These are phyloP conservation scores for Cavia porcellus DNA, from an alignment of 2,113 vertebrate genomes.

Conservation along the genomic window DNA sequence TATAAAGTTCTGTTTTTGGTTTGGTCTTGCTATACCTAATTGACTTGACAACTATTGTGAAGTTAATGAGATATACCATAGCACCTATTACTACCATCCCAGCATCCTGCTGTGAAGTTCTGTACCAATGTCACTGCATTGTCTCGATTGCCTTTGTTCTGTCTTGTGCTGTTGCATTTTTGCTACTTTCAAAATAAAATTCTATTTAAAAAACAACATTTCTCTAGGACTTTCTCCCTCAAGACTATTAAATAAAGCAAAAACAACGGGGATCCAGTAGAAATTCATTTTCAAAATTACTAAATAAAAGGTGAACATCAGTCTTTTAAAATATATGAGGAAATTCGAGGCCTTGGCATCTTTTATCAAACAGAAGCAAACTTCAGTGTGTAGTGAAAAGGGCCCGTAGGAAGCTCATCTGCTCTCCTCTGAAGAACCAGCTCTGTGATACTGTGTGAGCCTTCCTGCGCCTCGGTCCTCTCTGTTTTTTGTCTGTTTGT, in stretches of 20 bases:
- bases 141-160: too few species aligned
- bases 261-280: background rate
- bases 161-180: too few species aligned
- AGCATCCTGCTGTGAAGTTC: too few species aligned
- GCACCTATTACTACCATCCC: too few species aligned
- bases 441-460: background rate
- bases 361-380: conserved; percentile 3
- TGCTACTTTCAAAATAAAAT: too few species aligned
- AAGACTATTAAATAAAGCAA: conserved; percentile 9
- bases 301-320: background rate
- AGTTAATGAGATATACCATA: too few species aligned
- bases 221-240: background rate
- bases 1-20: too few species aligned
- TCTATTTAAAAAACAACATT: too few species aligned
- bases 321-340: background rate
- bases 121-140: too few species aligned
- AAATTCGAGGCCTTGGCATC: conserved; percentile 21
- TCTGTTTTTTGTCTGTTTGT: background rate
- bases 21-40: too few species aligned
- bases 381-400: background rate
- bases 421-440: background rate
- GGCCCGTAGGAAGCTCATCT: background rate
- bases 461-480: background rate
- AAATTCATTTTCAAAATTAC: conserved; percentile 20
- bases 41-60: too few species aligned